Conservation (phyloP, 2,888 invertebrate genomes). For the Himalopsyche japonica region DNA sequence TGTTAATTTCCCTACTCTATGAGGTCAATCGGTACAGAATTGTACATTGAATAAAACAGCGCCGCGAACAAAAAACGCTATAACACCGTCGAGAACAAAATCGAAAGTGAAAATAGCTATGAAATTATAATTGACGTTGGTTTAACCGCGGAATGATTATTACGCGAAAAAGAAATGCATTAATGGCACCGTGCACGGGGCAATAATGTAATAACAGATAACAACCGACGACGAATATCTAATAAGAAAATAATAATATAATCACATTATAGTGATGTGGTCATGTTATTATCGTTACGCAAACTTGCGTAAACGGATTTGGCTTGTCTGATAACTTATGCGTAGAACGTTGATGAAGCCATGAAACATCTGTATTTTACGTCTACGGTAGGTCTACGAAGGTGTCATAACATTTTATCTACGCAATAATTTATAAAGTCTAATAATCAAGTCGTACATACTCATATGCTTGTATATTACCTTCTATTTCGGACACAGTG, state of each 20-base stretch:
- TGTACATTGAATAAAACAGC: too few species aligned
- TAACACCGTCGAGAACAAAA: not conserved
- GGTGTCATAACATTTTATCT: too few species aligned
- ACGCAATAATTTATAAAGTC: too few species aligned
- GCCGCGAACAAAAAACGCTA: not conserved
- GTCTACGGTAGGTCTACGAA: too few species aligned
- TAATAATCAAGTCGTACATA: too few species aligned
- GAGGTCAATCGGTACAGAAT: too few species aligned
- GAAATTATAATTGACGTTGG: not conserved
- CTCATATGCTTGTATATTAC: too few species aligned
- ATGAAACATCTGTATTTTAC: not conserved
- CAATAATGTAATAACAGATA: not conserved
- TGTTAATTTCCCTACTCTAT: too few species aligned
- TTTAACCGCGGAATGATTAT: not conserved
- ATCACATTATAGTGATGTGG: not conserved
- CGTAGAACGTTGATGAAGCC: not conserved
- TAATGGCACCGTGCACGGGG: not conserved
- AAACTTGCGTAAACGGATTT: not conserved
- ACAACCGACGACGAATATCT: not conserved
- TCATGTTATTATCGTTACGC: not conserved
- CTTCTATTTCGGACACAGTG: too few species aligned
- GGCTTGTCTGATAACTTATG: not conserved
- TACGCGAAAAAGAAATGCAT: constrained; percentile 1
- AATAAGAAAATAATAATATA: not conserved
- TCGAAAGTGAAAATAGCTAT: not conserved